These are phyloP conservation scores for Laticauda colubrina DNA, from an alignment of 2,113 vertebrate species.

Conservation along the genomic window DNA sequence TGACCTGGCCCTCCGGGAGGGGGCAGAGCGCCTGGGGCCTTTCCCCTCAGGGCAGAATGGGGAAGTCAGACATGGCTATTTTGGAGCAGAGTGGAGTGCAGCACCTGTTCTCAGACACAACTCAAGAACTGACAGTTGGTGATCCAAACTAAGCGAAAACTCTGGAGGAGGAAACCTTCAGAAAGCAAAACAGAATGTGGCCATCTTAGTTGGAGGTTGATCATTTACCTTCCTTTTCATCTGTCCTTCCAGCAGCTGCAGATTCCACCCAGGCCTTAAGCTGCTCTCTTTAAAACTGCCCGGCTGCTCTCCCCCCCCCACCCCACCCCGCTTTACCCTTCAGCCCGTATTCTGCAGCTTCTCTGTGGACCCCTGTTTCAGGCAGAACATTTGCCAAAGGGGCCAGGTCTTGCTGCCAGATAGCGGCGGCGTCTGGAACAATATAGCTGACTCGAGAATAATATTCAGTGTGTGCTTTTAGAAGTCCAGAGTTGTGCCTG, in stretches of 20 bases:
- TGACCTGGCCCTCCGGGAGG: fast-evolving
- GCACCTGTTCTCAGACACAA: neutral
- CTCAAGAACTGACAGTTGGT: neutral
- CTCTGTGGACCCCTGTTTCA: neutral
- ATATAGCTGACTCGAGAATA: neutral
- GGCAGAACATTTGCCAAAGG: neutral
- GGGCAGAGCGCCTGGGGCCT: fast-evolving
- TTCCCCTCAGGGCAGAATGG: fast-evolving
- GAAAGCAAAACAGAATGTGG: neutral
- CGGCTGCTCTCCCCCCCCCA: neutral
- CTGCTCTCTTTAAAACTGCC: neutral
- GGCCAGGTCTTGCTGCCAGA: neutral
- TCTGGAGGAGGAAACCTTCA: fast-evolving
- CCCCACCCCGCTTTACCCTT: neutral
- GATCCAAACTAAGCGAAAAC: neutral
- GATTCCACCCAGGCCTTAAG: conserved; percentile 15
- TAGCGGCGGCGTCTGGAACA: neutral
- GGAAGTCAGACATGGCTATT: neutral
- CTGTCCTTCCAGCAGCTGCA: neutral
- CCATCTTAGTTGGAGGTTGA: neutral
- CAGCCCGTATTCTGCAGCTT: neutral
- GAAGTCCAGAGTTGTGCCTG: neutral
- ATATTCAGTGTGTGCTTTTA: neutral
- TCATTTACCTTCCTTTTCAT: conserved; percentile 1
- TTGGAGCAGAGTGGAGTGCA: neutral